Conservation (phyloP, 2,888 invertebrate species). For the Yponomeuta cagnagella region DNA sequence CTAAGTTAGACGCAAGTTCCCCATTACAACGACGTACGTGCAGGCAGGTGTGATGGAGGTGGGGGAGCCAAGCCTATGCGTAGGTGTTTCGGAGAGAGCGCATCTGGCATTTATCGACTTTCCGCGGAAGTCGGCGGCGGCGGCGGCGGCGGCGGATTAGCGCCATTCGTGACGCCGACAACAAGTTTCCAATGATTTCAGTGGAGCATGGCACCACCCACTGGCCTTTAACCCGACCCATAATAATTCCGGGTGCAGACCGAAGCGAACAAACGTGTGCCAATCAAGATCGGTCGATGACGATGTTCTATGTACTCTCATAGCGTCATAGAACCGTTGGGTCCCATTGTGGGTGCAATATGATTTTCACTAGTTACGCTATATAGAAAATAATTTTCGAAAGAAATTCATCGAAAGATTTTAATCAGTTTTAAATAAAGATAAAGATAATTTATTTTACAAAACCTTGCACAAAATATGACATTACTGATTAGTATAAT, state of each 20-base stretch:
- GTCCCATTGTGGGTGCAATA: too few relatives aligned
- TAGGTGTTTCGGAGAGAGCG: neutral
- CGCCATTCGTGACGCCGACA: neutral
- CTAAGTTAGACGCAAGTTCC: too few relatives aligned
- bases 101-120: slow-evolving; percentile 3
- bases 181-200: neutral
- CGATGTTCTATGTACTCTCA: too few relatives aligned
- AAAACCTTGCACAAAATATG: too few relatives aligned
- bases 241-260: neutral
- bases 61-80: neutral
- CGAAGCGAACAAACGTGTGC: neutral
- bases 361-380: too few relatives aligned
- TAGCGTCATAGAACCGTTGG: too few relatives aligned
- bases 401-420: too few relatives aligned
- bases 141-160: neutral
- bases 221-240: neutral
- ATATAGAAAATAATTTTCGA: too few relatives aligned
- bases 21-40: neutral
- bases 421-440: too few relatives aligned
- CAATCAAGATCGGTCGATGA: neutral
- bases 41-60: neutral
- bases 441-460: too few relatives aligned
- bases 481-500: too few relatives aligned
- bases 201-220: neutral
- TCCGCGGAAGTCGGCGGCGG: neutral